Conservation (phyloP, 1,140 invertebrate species). For the Dendrolimus kikuchii region DNA sequence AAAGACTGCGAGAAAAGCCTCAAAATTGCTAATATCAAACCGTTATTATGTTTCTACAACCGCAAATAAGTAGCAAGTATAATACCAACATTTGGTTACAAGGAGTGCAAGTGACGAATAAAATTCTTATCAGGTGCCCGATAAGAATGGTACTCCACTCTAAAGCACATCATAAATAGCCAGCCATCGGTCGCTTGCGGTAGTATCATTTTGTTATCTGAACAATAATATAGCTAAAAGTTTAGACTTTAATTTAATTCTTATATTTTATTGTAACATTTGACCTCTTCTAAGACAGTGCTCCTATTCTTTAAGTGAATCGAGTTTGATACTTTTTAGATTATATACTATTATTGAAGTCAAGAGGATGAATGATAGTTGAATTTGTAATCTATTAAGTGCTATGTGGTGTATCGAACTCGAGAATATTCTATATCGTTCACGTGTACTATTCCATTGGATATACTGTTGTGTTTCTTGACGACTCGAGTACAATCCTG, state of each 20-base stretch:
- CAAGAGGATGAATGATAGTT: conserved; percentile 12
- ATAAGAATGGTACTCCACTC: conserved; percentile 43
- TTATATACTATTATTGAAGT: neutral
- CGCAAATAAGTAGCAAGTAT: too few species aligned
- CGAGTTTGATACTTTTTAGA: neutral
- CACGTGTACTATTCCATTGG: conserved; percentile 30
- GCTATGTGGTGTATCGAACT: conserved; percentile 30
- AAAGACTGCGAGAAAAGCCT: too few species aligned
- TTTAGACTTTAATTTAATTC: neutral
- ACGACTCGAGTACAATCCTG: conserved; percentile 19
- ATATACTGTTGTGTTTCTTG: conserved; percentile 47
- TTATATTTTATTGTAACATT: neutral
- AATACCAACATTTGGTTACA: conserved; percentile 8
- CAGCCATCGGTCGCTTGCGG: conserved; percentile 23
- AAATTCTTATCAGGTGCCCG: conserved; percentile 44
- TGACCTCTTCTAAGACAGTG: neutral
- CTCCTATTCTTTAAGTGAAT: too few species aligned
- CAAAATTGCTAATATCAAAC: too few species aligned
- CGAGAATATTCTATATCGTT: conserved; percentile 37
- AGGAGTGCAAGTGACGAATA: conserved; percentile 46
- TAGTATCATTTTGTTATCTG: conserved; percentile 24
- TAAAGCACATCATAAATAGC: conserved; percentile 38
- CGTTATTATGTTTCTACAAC: too few species aligned
- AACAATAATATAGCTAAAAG: conserved; percentile 6
- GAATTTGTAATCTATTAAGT: conserved; percentile 15